Evolutionary conservation across 2,797 vertebrate genomes (phyloP), one percentile per base, ranked within the genome.

Genomic region (Anguilla megastoma): DNA sequence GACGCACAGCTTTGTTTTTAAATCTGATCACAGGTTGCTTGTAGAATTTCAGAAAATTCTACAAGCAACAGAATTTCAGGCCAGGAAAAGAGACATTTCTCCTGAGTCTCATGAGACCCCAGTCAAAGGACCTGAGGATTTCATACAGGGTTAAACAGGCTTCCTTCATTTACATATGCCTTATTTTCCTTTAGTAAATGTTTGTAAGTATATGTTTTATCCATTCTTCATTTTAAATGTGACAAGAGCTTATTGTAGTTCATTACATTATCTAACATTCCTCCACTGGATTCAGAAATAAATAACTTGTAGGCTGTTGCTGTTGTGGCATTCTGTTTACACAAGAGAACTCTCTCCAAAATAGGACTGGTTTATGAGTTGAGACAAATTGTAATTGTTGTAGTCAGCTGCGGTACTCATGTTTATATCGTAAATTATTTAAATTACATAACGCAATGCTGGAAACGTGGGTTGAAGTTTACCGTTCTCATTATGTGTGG

Each of bases 61-160:
- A 36, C 36, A 36, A 41, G 41, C 41, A 41, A 41, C 41, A 41
- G 3, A 41, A 41, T 41, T 41, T 41, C 41, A 27, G 21, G 18
- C 21, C 24, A 41, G 9, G 36, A n/a, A 45, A 80, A 45, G 2
- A 82, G 36, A 21, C 2, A 41, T 84, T 79, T 79, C 50, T 58
- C 33, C 21, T 16, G 1, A 76, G 48, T 60, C 50, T 63, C 36
- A 12, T 71, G 80, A 86, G 16, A 50, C 86, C 58, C 33, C 24
- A 56, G 52, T 91, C 87, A 82, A 10, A 82, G 48, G 69, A 33
- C 82, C 76, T 82, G 18, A 50, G 63, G 63, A 4, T 69, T 69
- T 86, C 87, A 83, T 82, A 71, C 66, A 85, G 85, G 79, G 50
- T 76, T 85, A 82, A 16, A 86, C 41, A 85, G 50, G 52, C 50